phyloP scores from a whole-genome alignment of 1,140 invertebrate genomes.

The Gonatopus flavifemur region DNA sequence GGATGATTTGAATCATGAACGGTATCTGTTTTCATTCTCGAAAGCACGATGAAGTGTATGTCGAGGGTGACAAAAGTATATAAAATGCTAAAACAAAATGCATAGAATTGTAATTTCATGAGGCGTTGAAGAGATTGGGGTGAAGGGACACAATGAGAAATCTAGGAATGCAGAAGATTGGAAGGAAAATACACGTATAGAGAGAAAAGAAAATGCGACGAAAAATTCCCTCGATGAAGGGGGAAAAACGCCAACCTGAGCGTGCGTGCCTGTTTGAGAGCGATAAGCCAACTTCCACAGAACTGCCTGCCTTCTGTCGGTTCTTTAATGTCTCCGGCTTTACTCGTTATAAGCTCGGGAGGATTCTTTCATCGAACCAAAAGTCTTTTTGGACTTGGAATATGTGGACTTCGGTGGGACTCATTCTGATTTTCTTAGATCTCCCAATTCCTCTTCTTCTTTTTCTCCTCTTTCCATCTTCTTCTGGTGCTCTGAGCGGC shows the following conservation, averaged over 20 bases:
- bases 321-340: slow-evolving; percentile 32
- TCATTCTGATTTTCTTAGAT: too few species aligned
- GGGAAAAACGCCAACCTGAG: slow-evolving; percentile 1
- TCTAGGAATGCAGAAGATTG: slow-evolving; percentile 14
- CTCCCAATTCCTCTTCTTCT: too few species aligned
- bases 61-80: neutral
- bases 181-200: slow-evolving; percentile 8
- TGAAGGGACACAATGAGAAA: neutral
- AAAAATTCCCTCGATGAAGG: neutral
- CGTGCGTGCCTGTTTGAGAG: slow-evolving; percentile 35
- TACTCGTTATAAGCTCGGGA: slow-evolving; percentile 1
- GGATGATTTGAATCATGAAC: too few species aligned
- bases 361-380: slow-evolving; percentile 1
- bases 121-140: slow-evolving; percentile 5
- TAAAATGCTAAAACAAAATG: too few species aligned
- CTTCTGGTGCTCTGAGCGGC: too few species aligned
- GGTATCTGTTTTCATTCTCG: too few species aligned
- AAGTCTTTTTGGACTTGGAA: neutral
- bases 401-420: too few species aligned
- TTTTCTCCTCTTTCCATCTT: too few species aligned
- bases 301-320: slow-evolving; percentile 39
- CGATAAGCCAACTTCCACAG: slow-evolving; percentile 43
- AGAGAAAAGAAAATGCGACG: neutral
- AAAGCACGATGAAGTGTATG: neutral
- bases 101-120: slow-evolving; percentile 6